A percentile compares a stretch with the other conserved stretches of the same genome.
phyloP scores from a whole-genome alignment of 1,140 invertebrate genomes.

The Campodea augens region DNA sequence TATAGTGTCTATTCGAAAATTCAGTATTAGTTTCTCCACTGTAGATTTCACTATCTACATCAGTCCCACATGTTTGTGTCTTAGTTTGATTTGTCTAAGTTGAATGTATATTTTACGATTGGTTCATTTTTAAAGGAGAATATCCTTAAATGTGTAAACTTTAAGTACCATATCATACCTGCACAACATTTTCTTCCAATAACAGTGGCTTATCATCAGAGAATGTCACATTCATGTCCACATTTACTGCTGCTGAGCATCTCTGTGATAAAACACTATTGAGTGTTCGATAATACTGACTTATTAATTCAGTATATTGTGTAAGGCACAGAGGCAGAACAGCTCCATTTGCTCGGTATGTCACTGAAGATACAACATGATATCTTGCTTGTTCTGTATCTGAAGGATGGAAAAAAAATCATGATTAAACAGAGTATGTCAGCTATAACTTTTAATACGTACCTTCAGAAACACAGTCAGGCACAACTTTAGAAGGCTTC shows the following conservation, averaged over 20 bases:
- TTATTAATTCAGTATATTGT: constrained; percentile 65
- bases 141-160: neutral
- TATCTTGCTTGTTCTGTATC: constrained; percentile 84
- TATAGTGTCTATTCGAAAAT: neutral
- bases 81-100: neutral
- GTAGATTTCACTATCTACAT: neutral
- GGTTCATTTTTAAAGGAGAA: neutral
- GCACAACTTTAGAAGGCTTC: constrained; percentile 66
- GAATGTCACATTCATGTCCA: constrained; percentile 86
- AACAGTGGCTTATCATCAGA: constrained; percentile 53
- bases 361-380: constrained; percentile 70
- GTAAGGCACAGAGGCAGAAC: constrained; percentile 61
- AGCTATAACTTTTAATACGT: constrained; percentile 17
- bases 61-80: neutral
- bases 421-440: neutral
- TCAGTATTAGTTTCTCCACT: neutral
- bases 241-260: constrained; percentile 83
- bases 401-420: constrained; percentile 20
- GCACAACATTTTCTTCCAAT: constrained; percentile 65
- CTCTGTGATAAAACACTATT: constrained; percentile 68
- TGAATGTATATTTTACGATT: neutral
- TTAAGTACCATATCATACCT: constrained; percentile 25
- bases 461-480: constrained; percentile 84
- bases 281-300: constrained; percentile 57
- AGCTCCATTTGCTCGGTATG: constrained; percentile 73